Conservation (phyloP, 2,797 vertebrate species). For the Pteronotus mesoamericanus region DNA sequence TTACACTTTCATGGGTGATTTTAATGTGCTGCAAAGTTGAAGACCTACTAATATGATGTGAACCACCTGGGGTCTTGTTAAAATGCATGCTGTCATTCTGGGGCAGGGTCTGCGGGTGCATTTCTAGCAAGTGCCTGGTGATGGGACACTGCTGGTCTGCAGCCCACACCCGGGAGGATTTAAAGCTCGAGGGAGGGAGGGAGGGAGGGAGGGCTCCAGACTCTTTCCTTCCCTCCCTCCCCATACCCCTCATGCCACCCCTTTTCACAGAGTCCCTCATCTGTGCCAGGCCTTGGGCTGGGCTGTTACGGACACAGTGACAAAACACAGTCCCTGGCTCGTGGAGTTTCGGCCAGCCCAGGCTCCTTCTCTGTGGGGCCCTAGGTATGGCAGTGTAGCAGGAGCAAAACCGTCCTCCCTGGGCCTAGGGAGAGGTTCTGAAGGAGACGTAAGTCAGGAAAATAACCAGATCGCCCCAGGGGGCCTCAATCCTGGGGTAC, state of each 20-base stretch:
- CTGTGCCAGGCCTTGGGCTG: background rate
- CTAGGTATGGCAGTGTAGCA: no score
- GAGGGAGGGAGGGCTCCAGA: background rate
- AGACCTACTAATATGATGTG: accelerated
- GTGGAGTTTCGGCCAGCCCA: background rate
- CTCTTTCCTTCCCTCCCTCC: no score
- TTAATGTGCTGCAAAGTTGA: background rate
- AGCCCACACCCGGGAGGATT: background rate
- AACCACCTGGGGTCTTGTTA: accelerated
- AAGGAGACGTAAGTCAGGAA: background rate
- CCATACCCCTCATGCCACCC: background rate
- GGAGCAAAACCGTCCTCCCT: background rate
- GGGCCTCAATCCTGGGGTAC: background rate
- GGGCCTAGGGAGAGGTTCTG: background rate
- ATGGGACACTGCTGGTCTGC: no score
- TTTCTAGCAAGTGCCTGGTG: background rate
- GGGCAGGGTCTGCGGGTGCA: background rate
- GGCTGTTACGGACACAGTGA: background rate
- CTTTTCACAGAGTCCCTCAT: background rate
- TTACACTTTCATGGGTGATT: background rate
- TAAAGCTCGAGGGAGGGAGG: background rate
- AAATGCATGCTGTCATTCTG: background rate
- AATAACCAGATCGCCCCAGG: background rate
- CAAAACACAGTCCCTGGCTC: background rate
- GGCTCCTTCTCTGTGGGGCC: background rate